Evolutionary conservation across 2,888 invertebrate genomes (phyloP).

Genomic region (Clunio marinus): DNA sequence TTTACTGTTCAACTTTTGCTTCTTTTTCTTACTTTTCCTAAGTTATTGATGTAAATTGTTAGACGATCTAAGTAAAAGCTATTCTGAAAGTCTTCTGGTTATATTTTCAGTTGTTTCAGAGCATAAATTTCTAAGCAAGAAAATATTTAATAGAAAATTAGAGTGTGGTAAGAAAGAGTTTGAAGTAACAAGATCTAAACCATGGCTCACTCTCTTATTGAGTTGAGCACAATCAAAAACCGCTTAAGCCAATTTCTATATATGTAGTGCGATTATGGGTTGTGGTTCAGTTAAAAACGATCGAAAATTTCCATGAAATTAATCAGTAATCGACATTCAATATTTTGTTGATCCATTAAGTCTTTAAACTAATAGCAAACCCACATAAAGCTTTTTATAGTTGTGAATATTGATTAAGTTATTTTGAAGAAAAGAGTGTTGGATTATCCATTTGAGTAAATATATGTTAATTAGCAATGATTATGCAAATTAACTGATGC

Average conservation of each 20-base stretch:
- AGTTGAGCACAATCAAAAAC: conserved; percentile 23
- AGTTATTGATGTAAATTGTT: too few species aligned
- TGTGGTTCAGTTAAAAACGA: conserved; percentile 6
- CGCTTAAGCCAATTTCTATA: conserved; percentile 32
- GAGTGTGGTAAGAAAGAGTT: too few species aligned
- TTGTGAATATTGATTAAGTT: background rate
- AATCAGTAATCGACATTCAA: conserved; percentile 33
- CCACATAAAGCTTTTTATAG: background rate
- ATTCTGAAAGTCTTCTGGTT: too few species aligned
- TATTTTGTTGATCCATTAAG: background rate
- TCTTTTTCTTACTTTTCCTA: too few species aligned
- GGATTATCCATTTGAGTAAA: conserved; percentile 13
- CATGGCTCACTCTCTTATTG: background rate
- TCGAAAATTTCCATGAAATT: conserved; percentile 28
- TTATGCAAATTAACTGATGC: background rate
- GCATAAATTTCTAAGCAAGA: too few species aligned
- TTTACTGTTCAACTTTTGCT: too few species aligned
- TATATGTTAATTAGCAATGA: conserved; percentile 24
- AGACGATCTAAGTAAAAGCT: too few species aligned
- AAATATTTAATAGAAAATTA: too few species aligned
- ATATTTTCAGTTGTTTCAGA: too few species aligned
- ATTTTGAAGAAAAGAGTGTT: background rate
- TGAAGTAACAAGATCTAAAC: background rate
- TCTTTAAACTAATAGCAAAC: background rate
- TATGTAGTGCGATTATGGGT: too few species aligned